These are phyloP conservation scores for Amaurobius ferox DNA, from an alignment of 2,888 invertebrate species.

Conservation along the genomic window DNA sequence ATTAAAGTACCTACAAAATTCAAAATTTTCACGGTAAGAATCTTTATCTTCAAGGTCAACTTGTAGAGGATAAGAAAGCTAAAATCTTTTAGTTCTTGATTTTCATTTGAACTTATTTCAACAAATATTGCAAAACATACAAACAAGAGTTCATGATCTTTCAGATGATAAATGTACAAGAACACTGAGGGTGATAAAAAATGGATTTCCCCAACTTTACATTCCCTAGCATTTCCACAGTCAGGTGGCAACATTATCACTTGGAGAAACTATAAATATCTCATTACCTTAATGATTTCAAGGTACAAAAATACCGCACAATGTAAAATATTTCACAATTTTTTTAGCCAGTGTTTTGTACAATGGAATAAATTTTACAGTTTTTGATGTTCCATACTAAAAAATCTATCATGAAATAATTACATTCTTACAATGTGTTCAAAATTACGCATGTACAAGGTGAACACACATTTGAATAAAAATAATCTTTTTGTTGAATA, in stretches of 20 bases:
- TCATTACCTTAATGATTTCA: slow-evolving; percentile 34
- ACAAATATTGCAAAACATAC: slow-evolving; percentile 68
- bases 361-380: slow-evolving; percentile 67
- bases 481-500: slow-evolving; percentile 45
- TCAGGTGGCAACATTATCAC: slow-evolving; percentile 35
- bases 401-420: slow-evolving; percentile 53
- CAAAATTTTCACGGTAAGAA: too few relatives aligned
- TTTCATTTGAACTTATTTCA: slow-evolving; percentile 50
- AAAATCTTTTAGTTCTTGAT: too few relatives aligned
- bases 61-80: too few relatives aligned
- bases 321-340: slow-evolving; percentile 69
- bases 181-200: slow-evolving; percentile 44
- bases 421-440: slow-evolving; percentile 40
- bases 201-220: neutral
- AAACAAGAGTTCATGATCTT: slow-evolving; percentile 50
- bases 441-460: slow-evolving; percentile 1
- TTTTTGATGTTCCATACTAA: slow-evolving; percentile 28
- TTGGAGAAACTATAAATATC: slow-evolving; percentile 42
- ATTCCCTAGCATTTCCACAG: neutral
- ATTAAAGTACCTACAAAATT: too few relatives aligned
- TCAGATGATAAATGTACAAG: slow-evolving; percentile 68
- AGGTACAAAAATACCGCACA: slow-evolving; percentile 72
- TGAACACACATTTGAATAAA: slow-evolving; percentile 43
- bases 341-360: slow-evolving; percentile 68
- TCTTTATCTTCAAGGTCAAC: too few relatives aligned